Evolutionary conservation across 2,888 invertebrate genomes (phyloP).

Genomic region (Cartodere bifasciata): DNA sequence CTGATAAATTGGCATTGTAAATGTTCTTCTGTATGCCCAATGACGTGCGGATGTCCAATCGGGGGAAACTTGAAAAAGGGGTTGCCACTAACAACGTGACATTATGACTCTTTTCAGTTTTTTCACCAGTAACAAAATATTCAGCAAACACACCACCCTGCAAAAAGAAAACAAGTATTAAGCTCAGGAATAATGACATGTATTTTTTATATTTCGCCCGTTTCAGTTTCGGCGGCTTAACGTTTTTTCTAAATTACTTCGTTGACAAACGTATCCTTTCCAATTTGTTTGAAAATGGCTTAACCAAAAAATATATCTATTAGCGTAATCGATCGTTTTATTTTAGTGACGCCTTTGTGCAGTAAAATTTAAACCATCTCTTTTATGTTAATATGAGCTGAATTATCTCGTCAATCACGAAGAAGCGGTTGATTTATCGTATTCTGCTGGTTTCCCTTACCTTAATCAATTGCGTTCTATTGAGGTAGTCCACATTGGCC

Average conservation of each 20-base stretch:
- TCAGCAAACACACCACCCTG: conserved; percentile 38
- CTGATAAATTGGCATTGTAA: conserved; percentile 39
- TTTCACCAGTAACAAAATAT: conserved; percentile 34
- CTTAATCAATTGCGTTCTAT: conserved; percentile 33
- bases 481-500: conserved; percentile 36
- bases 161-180: conserved; percentile 18
- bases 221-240: no score
- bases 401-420: no score
- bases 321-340: no score
- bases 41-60: conserved; percentile 35
- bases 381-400: no score
- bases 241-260: no score
- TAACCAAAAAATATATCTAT: no score
- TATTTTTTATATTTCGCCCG: no score
- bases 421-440: conserved; percentile 4
- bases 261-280: no score
- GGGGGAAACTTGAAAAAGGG: conserved; percentile 39
- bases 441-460: conserved; percentile 22
- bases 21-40: conserved; percentile 39
- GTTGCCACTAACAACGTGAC: conserved; percentile 40
- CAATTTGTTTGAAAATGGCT: no score
- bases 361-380: no score
- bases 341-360: no score
- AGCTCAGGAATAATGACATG: no score
- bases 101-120: conserved; percentile 31